phyloP scores from a whole-genome alignment of 2,113 vertebrate species.

The Myotis davidii region DNA sequence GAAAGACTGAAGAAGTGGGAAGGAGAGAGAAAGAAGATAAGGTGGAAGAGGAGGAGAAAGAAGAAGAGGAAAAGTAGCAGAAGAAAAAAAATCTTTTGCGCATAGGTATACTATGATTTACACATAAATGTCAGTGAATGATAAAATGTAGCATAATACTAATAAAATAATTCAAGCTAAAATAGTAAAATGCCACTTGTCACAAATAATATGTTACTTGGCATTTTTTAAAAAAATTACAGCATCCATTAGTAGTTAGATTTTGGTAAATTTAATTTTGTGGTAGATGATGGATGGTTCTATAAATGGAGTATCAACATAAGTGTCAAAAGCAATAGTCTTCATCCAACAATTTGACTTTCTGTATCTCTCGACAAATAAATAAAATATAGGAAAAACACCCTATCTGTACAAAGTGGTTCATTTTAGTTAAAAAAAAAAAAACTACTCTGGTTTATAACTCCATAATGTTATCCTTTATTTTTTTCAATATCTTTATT shows the following conservation, averaged over 20 bases:
- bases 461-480: not conserved
- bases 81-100: not conserved
- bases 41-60: not conserved
- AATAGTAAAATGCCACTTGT: not conserved
- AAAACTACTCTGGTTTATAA: not conserved
- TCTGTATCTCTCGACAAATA: not conserved
- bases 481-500: too few species aligned
- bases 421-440: not conserved
- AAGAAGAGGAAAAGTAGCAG: not conserved
- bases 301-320: not conserved
- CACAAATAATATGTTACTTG: not conserved
- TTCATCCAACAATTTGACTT: not conserved
- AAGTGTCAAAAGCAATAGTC: not conserved
- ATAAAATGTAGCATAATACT: not conserved
- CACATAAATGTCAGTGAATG: not conserved
- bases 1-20: not conserved
- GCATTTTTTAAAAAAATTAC: not conserved
- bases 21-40: not conserved
- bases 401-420: not conserved
- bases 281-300: not conserved
- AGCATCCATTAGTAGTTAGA: not conserved
- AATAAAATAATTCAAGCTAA: slow-evolving; percentile 4
- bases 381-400: not conserved
- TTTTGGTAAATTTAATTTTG: not conserved
- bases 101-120: not conserved